Conservation (phyloP, 2,888 invertebrate species). For the Physocephala rufipes region DNA sequence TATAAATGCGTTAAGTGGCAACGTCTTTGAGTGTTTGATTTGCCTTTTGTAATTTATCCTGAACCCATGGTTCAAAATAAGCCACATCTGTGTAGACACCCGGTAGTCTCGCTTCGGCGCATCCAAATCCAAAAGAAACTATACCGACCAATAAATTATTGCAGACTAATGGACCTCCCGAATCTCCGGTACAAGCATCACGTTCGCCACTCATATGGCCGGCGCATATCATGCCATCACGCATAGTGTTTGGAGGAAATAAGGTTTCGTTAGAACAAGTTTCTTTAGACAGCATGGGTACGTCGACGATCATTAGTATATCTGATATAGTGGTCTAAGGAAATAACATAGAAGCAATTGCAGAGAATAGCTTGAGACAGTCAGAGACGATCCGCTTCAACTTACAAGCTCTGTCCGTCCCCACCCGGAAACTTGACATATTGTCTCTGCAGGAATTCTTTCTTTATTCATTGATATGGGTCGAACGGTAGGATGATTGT, state of each 20-base stretch:
- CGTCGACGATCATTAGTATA: slow-evolving; percentile 53
- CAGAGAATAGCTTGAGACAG: slow-evolving; percentile 11
- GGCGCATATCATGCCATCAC: slow-evolving; percentile 74
- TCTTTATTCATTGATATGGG: slow-evolving; percentile 52
- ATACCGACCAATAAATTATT: slow-evolving; percentile 76
- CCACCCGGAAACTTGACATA: slow-evolving; percentile 63
- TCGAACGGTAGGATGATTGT: slow-evolving; percentile 54
- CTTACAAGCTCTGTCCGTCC: slow-evolving; percentile 54
- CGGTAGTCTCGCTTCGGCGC: slow-evolving; percentile 76
- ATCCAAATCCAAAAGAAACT: slow-evolving; percentile 84
- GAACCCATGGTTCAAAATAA: slow-evolving; percentile 43
- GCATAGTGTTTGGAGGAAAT: slow-evolving; percentile 50
- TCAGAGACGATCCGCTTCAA: neutral
- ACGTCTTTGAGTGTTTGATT: no score
- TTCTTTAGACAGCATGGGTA: slow-evolving; percentile 51
- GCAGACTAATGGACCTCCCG: slow-evolving; percentile 80
- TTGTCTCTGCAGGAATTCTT: slow-evolving; percentile 43
- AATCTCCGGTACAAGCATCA: slow-evolving; percentile 85
- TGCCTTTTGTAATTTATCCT: neutral
- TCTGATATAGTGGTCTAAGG: slow-evolving; percentile 47
- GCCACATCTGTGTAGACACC: slow-evolving; percentile 80
- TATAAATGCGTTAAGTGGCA: no score
- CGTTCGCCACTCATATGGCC: slow-evolving; percentile 79
- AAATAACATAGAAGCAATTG: neutral
- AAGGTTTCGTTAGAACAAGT: slow-evolving; percentile 54